Percentiles rank a stretch among this genome's conserved stretches.
These are phyloP conservation scores for Cryptoleucopteryx plumbea DNA, from an alignment of 2,113 vertebrate genomes.

Conservation along the genomic window DNA sequence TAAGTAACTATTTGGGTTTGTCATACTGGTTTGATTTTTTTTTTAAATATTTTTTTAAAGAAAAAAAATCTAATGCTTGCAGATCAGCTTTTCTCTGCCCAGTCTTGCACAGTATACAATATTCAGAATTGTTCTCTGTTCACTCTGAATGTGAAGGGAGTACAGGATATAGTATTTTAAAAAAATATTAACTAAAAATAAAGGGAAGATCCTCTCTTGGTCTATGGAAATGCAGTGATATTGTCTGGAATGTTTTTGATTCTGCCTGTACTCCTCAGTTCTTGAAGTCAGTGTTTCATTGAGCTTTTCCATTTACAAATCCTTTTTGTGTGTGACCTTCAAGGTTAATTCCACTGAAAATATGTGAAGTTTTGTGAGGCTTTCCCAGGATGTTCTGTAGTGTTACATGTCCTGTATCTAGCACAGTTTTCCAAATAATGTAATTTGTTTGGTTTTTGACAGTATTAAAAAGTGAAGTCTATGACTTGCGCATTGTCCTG, in stretches of 20 bases:
- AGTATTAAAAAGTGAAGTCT: conserved; percentile 88
- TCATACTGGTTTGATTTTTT: no score
- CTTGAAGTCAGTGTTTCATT: background rate
- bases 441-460: background rate
- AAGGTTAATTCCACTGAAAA: background rate
- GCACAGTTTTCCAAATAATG: background rate
- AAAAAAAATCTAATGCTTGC: background rate
- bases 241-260: background rate
- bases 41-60: background rate
- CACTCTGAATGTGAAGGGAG: background rate
- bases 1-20: background rate
- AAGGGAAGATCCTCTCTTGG: background rate
- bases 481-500: conserved; percentile 90
- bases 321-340: background rate
- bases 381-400: background rate
- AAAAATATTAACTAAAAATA: background rate
- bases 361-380: background rate
- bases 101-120: background rate
- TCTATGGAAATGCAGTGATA: background rate
- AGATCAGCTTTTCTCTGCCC: background rate
- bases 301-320: background rate
- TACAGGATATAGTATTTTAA: background rate
- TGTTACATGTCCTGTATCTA: background rate
- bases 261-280: background rate
- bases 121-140: background rate